These are phyloP conservation scores for Otus sunia DNA, from an alignment of 2,113 vertebrate genomes.

Conservation along the genomic window DNA sequence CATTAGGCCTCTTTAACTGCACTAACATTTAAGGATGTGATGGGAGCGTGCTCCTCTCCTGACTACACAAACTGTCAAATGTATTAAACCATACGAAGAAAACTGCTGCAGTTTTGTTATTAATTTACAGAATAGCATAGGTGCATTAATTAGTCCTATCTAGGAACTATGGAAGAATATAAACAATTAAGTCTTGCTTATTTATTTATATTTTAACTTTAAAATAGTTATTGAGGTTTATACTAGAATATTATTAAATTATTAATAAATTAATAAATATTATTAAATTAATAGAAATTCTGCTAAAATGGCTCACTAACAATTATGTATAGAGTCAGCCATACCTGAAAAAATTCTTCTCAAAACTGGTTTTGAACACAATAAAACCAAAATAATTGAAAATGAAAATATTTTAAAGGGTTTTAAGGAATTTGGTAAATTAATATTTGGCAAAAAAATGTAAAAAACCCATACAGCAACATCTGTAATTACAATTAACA, in stretches of 20 bases:
- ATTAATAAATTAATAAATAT: background rate
- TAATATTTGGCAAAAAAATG: accelerated
- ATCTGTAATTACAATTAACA: background rate
- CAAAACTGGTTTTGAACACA: background rate
- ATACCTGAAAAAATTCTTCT: background rate
- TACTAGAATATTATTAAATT: background rate
- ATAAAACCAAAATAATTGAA: background rate
- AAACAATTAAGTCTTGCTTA: background rate
- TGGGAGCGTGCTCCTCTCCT: background rate
- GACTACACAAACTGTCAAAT: background rate
- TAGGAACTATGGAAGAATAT: background rate
- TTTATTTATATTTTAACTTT: background rate
- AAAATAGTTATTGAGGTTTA: background rate
- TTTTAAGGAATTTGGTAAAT: background rate
- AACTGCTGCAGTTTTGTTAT: background rate
- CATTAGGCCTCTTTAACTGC: background rate
- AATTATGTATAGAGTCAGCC: background rate
- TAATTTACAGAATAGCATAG: background rate
- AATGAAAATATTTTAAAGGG: background rate
- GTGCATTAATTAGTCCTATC: background rate
- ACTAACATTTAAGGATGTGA: background rate
- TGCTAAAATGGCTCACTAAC: background rate
- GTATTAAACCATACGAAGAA: background rate
- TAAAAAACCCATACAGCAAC: background rate
- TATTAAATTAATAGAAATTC: background rate